Evolutionary conservation across 2,113 vertebrate genomes (phyloP).

Genomic region (Elephantulus edwardii): DNA sequence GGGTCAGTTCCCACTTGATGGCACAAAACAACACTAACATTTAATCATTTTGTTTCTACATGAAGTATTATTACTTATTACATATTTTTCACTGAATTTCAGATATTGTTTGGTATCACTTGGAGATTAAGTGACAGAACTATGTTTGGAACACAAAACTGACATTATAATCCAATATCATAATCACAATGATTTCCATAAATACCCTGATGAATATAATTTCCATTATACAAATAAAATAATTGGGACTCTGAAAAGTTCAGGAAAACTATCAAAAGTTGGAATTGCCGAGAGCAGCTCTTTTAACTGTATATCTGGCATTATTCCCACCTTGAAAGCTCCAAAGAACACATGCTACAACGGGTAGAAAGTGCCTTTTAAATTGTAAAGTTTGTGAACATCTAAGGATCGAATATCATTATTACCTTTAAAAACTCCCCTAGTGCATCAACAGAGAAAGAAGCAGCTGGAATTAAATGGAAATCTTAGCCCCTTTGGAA

Average conservation of each 20-base stretch:
- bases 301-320: not conserved
- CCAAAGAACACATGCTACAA: conserved; percentile 21
- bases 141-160: not conserved
- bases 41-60: not conserved
- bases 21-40: too few species aligned
- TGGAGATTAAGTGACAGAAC: not conserved
- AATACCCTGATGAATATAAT: not conserved
- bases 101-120: not conserved
- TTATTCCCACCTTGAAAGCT: not conserved
- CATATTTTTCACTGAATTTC: not conserved
- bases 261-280: not conserved
- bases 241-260: not conserved
- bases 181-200: not conserved
- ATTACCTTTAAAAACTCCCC: conserved; percentile 27
- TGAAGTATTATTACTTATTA: not conserved
- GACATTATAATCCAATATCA: conserved; percentile 8
- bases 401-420: not conserved
- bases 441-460: conserved; percentile 8
- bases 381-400: conserved; percentile 1
- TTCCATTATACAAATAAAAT: not conserved
- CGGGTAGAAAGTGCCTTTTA: not conserved
- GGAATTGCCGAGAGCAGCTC: not conserved
- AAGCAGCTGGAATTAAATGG: not conserved
- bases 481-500: conserved; percentile 3
- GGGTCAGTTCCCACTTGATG: too few species aligned